These are phyloP conservation scores for Cyclargus thomasi DNA, from an alignment of 1,140 invertebrate species.

Conservation along the genomic window DNA sequence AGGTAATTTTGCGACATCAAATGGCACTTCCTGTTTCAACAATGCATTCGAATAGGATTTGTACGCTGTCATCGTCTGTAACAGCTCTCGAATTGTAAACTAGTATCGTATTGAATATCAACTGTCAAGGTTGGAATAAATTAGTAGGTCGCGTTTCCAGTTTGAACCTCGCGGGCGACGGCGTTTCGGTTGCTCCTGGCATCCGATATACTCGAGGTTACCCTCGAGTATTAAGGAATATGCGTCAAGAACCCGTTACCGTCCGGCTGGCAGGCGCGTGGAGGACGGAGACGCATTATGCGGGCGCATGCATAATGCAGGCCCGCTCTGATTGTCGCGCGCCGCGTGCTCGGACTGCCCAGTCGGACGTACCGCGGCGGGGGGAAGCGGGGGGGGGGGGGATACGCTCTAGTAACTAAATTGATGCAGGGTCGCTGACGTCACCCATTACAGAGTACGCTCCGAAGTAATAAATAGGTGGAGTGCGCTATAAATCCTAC, in stretches of 20 bases:
- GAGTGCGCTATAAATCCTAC: not conserved
- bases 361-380: not conserved
- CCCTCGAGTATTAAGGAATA: too few relatives aligned
- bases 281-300: not conserved
- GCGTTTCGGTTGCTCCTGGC: not conserved
- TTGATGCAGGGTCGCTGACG: constrained; percentile 12
- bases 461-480: not conserved
- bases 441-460: constrained; percentile 6
- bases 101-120: not conserved
- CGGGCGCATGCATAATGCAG: not conserved
- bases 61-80: not conserved
- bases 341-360: not conserved
- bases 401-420: constrained; percentile 5
- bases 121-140: not conserved
- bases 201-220: not conserved
- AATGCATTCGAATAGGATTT: not conserved
- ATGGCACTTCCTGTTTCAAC: not conserved
- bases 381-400: too few relatives aligned
- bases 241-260: not conserved
- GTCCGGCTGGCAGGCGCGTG: not conserved
- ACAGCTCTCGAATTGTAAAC: not conserved
- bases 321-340: constrained; percentile 7
- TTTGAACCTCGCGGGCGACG: not conserved
- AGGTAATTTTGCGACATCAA: not conserved
- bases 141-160: not conserved